Evolutionary conservation across 2,797 vertebrate species (phyloP).

Genomic region (Galago senegalensis): DNA sequence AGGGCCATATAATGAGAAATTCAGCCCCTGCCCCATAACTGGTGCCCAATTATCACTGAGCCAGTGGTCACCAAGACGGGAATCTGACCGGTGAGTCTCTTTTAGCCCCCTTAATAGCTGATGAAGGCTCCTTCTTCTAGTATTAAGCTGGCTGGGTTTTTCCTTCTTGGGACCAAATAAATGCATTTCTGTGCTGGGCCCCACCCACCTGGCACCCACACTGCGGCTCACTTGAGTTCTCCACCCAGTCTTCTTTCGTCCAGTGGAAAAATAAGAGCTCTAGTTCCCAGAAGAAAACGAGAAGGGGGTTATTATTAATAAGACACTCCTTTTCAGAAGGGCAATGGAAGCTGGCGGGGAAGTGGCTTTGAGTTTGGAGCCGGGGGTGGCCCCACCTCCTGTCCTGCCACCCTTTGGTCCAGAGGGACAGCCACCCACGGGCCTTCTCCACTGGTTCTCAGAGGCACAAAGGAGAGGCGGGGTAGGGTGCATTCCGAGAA

Average conservation of each 20-base stretch:
- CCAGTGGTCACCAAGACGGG: not conserved
- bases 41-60: not conserved
- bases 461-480: not conserved
- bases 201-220: not conserved
- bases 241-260: not conserved
- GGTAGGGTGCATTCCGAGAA: not conserved
- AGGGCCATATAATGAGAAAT: not conserved
- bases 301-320: not conserved
- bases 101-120: not conserved
- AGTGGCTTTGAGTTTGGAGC: not conserved
- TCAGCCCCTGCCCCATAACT: fast-evolving
- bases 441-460: not conserved
- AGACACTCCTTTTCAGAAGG: not conserved
- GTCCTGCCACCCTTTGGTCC: fast-evolving
- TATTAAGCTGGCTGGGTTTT: fast-evolving
- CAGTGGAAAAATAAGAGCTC: not conserved
- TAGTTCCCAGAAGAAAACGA: not conserved
- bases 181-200: not conserved
- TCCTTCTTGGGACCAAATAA: not conserved
- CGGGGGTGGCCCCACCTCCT: fast-evolving
- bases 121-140: not conserved
- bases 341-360: not conserved
- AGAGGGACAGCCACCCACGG: fast-evolving
- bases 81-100: not conserved
- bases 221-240: not conserved